A percentile compares a stretch with the other conserved stretches of the same genome.
phyloP scores from a whole-genome alignment of 1,140 invertebrate species.

The Artemia franciscana region DNA sequence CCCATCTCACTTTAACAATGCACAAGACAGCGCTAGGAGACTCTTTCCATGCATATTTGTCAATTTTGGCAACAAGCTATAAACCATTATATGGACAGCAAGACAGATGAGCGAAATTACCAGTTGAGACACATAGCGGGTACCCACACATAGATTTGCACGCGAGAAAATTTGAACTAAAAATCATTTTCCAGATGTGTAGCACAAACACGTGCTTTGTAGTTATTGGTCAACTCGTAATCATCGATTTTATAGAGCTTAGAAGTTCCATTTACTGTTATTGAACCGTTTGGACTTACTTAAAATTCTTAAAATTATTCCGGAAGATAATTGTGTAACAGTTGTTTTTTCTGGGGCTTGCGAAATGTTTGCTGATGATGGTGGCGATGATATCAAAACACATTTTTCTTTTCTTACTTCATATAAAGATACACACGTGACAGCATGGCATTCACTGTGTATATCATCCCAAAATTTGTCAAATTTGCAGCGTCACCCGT shows the following conservation, averaged over 20 bases:
- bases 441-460: conserved; percentile 12
- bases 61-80: conserved; percentile 22
- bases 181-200: neutral
- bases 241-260: conserved; percentile 8
- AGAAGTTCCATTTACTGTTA: conserved; percentile 12
- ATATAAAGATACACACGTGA: conserved; percentile 13
- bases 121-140: conserved; percentile 17
- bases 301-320: conserved; percentile 4
- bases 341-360: neutral
- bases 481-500: conserved; percentile 9
- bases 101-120: conserved; percentile 21
- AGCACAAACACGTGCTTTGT: conserved; percentile 13
- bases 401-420: conserved; percentile 12
- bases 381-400: neutral
- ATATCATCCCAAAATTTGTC: conserved; percentile 16
- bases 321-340: conserved; percentile 7
- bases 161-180: conserved; percentile 11
- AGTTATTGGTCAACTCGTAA: conserved; percentile 14
- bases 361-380: neutral
- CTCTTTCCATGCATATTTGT: conserved; percentile 28
- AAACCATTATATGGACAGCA: conserved; percentile 23
- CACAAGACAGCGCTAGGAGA: conserved; percentile 25
- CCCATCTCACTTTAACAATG: conserved; percentile 23
- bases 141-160: conserved; percentile 17
- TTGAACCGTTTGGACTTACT: conserved; percentile 8